Evolutionary conservation across 2,888 invertebrate genomes (phyloP).

Genomic region (Rapana venosa): DNA sequence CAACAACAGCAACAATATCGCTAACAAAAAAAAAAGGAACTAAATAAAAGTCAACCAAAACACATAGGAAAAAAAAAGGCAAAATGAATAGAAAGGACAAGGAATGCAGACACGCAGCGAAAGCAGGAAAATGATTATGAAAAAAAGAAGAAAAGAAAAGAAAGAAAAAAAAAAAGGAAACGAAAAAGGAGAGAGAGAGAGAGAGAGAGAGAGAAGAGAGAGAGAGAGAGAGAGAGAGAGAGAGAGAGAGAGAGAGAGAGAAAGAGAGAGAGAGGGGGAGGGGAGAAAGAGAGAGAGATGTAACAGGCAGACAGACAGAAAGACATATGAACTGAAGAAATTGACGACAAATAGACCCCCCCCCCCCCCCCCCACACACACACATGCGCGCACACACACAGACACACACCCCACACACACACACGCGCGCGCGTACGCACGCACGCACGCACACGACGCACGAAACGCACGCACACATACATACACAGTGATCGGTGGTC

Average conservation of each 20-base stretch:
- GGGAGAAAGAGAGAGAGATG: background rate
- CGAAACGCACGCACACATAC: background rate
- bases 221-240: slow-evolving; percentile 1
- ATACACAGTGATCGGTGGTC: no score
- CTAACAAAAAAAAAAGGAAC: no score
- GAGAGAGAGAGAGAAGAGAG: background rate
- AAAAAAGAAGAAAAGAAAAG: slow-evolving; percentile 18
- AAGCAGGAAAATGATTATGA: background rate
- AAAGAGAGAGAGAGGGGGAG: background rate
- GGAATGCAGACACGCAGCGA: background rate
- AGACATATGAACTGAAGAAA: background rate
- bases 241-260: background rate
- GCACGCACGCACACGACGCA: background rate
- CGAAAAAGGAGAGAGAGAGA: background rate
- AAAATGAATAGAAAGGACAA: no score
- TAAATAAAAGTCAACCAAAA: no score
- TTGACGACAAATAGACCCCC: background rate
- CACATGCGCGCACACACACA: background rate
- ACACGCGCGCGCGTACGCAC: background rate
- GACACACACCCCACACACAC: background rate
- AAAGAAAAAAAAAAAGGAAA: slow-evolving; percentile 7
- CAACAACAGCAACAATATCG: no score
- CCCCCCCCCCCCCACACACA: no score
- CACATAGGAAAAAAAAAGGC: no score
- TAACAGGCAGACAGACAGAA: background rate